These are phyloP conservation scores for Numida meleagris DNA, from an alignment of 2,113 vertebrate species.

Conservation along the genomic window DNA sequence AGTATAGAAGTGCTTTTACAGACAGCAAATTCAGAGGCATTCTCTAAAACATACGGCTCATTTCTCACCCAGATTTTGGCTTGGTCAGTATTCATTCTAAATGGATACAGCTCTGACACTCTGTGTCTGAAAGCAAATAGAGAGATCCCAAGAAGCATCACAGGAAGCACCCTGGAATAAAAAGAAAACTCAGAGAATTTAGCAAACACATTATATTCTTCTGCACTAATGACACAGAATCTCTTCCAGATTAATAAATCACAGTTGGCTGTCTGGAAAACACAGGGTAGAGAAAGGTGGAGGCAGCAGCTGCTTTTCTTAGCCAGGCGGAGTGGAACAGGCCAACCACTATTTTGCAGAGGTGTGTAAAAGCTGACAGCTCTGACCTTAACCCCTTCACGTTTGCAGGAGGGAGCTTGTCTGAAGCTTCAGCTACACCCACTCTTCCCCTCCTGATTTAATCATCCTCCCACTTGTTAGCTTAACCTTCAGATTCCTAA, in stretches of 20 bases:
- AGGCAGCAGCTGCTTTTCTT: background rate
- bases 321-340: background rate
- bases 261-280: background rate
- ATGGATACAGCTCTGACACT: conserved; percentile 3
- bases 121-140: conserved; percentile 35
- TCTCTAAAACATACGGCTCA: background rate
- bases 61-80: conserved; percentile 32
- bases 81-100: conserved; percentile 23
- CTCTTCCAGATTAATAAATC: background rate
- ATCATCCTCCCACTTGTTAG: too few relatives aligned
- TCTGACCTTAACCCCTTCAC: background rate
- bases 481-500: background rate
- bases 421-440: background rate
- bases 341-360: background rate
- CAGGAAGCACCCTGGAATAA: conserved; percentile 21
- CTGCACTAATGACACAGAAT: background rate
- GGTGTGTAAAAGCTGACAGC: background rate
- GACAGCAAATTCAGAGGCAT: conserved; percentile 12
- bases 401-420: background rate
- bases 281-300: background rate
- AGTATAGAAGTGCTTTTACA: background rate
- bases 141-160: background rate
- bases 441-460: background rate
- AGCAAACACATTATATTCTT: conserved; percentile 6
- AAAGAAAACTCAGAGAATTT: background rate